phyloP scores from a whole-genome alignment of 2,888 invertebrate species.

The Brachyopa scutellaris region DNA sequence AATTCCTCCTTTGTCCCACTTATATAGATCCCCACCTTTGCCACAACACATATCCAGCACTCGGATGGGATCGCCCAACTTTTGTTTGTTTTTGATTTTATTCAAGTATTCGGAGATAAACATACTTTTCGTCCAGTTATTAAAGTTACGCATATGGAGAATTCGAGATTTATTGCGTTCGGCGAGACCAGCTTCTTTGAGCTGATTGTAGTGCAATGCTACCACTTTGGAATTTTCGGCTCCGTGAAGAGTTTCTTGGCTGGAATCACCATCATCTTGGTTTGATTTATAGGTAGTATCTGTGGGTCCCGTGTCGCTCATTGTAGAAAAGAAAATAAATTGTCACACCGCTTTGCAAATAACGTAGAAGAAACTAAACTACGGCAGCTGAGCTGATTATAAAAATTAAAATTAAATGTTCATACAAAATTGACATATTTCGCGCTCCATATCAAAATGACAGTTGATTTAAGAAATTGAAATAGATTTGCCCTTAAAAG shows the following conservation, averaged over 20 bases:
- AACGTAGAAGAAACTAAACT: slow-evolving; percentile 14
- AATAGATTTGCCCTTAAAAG: too few species aligned
- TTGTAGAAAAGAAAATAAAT: too few species aligned
- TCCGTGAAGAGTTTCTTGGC: slow-evolving; percentile 6
- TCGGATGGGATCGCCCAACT: slow-evolving; percentile 86
- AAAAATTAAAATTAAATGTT: background rate
- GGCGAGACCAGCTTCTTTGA: slow-evolving; percentile 91
- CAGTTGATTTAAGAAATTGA: background rate
- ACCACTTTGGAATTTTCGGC: slow-evolving; percentile 83
- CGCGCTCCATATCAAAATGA: background rate
- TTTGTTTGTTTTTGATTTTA: slow-evolving; percentile 85
- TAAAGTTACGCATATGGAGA: slow-evolving; percentile 96
- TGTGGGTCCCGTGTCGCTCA: slow-evolving; percentile 35
- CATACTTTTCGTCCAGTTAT: slow-evolving; percentile 99
- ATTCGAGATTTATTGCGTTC: slow-evolving; percentile 94
- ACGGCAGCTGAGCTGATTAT: background rate
- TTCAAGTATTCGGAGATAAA: slow-evolving; percentile 92
- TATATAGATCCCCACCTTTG: slow-evolving; percentile 98
- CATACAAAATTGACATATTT: background rate
- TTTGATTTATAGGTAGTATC: background rate
- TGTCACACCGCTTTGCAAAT: too few species aligned
- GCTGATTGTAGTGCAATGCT: slow-evolving; percentile 95
- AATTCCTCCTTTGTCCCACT: slow-evolving; percentile 94
- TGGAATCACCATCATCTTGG: background rate
- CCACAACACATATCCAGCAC: slow-evolving; percentile 98